Conservation (phyloP, 2,888 invertebrate genomes). For the Drosophila barbarae region DNA sequence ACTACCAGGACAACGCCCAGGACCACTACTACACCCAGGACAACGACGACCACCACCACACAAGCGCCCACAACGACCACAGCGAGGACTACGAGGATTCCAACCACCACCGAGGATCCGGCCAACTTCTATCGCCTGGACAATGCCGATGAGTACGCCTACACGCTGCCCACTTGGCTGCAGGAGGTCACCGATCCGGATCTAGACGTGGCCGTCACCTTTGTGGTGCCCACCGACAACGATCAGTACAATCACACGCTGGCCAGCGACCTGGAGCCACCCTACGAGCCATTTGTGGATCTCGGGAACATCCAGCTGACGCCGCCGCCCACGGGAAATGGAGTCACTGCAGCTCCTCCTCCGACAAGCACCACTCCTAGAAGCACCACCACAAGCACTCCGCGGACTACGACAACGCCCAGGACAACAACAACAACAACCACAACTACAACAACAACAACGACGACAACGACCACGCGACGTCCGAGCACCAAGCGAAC, state of each 20-base stretch:
- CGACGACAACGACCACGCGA: constrained; percentile 49
- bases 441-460: constrained; percentile 32
- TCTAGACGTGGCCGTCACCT: constrained; percentile 76
- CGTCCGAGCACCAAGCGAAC: constrained; percentile 48
- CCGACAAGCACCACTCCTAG: constrained; percentile 37
- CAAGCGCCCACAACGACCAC: constrained; percentile 44
- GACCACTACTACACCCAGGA: constrained; percentile 30
- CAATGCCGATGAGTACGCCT: constrained; percentile 69
- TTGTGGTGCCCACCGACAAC: constrained; percentile 73
- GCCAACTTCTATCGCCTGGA: constrained; percentile 65
- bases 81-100: constrained; percentile 27
- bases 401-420: constrained; percentile 49
- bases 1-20: constrained; percentile 37
- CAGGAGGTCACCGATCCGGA: constrained; percentile 77
- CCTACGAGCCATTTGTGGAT: constrained; percentile 76
- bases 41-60: constrained; percentile 31
- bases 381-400: constrained; percentile 37
- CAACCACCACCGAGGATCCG: constrained; percentile 50
- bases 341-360: constrained; percentile 22
- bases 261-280: constrained; percentile 72
- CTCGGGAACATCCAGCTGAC: constrained; percentile 65
- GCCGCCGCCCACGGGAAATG: constrained; percentile 51
- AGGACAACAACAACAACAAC: constrained; percentile 15
- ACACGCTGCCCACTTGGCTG: constrained; percentile 76
- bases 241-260: constrained; percentile 76